Percentiles rank a stretch among this genome's conserved stretches.
These are phyloP conservation scores for Carcharodon carcharias DNA, from an alignment of 2,797 vertebrate genomes.

Conservation along the genomic window DNA sequence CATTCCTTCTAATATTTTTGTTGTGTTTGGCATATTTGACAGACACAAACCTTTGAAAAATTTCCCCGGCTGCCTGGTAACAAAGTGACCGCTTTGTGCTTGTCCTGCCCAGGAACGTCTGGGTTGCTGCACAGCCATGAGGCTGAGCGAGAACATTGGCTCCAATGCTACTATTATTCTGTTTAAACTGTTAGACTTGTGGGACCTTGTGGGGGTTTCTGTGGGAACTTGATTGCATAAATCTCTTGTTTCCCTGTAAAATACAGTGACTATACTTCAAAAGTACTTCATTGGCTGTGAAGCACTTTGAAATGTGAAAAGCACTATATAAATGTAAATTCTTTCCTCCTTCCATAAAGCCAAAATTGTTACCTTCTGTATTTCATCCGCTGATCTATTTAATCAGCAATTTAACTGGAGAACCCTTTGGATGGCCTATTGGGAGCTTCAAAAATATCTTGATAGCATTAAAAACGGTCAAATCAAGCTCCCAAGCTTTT, in stretches of 20 bases:
- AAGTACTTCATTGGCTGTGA: background rate
- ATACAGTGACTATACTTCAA: background rate
- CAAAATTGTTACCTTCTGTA: background rate
- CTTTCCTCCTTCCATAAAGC: background rate
- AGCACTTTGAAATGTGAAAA: background rate
- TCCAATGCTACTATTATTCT: too few species aligned
- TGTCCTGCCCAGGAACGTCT: too few species aligned
- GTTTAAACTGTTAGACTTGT: too few species aligned
- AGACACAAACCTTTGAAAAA: too few species aligned
- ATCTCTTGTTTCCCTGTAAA: background rate
- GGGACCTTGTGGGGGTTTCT: background rate
- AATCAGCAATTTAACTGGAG: background rate
- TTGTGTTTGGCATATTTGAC: too few species aligned
- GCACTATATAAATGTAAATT: background rate
- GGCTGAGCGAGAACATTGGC: too few species aligned
- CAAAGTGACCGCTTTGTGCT: too few species aligned
- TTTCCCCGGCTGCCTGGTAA: too few species aligned
- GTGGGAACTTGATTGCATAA: background rate
- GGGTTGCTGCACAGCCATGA: too few species aligned
- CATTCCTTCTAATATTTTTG: background rate
- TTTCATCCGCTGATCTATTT: background rate
- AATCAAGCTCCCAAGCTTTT: background rate
- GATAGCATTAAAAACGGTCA: background rate
- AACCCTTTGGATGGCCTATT: background rate
- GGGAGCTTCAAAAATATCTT: background rate